Evolutionary conservation across 2,797 vertebrate genomes (phyloP).

Genomic region (Sebastes trivittatus): DNA sequence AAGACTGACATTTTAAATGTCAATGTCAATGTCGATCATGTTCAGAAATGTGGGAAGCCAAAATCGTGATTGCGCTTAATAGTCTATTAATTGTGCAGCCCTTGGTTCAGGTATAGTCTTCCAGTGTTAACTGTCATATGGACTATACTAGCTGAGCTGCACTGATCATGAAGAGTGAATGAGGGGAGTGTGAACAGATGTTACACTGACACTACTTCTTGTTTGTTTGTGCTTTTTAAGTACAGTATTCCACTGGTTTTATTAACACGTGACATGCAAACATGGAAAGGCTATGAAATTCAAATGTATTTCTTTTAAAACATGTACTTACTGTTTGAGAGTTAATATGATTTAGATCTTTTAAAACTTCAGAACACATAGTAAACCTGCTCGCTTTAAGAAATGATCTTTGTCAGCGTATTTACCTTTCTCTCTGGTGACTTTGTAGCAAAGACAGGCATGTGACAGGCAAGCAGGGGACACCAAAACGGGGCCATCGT

Average conservation of each 20-base stretch:
- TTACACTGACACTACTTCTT: neutral
- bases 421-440: conserved; percentile 89
- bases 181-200: neutral
- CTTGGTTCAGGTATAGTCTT: neutral
- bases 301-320: neutral
- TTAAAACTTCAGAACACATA: neutral
- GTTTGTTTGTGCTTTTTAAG: neutral
- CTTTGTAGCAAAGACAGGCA: conserved; percentile 88
- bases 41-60: too few species aligned
- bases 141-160: neutral
- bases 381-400: neutral
- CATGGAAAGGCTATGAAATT: neutral
- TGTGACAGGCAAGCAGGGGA: conserved; percentile 88
- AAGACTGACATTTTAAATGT: too few species aligned
- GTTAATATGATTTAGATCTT: neutral
- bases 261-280: neutral
- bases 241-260: neutral
- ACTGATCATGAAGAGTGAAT: neutral
- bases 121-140: neutral
- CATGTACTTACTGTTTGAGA: neutral
- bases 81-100: too few species aligned
- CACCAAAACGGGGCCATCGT: conserved; percentile 87
- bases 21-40: too few species aligned
- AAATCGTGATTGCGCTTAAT: too few species aligned
- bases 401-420: neutral